Evolutionary conservation across 2,113 vertebrate species (phyloP).

Genomic region (Nycticorax nycticorax): DNA sequence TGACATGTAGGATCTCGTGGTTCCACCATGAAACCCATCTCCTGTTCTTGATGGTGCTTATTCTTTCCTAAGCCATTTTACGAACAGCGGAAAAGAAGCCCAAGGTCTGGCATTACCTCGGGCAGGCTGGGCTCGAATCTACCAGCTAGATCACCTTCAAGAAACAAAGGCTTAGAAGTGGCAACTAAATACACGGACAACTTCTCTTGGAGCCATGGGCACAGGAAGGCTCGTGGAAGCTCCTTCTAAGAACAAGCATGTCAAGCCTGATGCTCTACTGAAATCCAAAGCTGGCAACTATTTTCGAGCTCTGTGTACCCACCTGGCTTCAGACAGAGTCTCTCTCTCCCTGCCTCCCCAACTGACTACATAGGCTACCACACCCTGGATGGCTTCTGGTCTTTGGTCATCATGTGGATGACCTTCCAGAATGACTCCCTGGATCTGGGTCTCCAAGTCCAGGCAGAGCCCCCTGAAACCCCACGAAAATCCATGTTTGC

Average conservation of each 20-base stretch:
- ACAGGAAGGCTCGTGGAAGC: background rate
- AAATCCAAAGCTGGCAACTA: background rate
- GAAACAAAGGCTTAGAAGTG: background rate
- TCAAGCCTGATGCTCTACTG: background rate
- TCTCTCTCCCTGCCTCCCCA: no score
- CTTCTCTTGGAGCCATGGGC: background rate
- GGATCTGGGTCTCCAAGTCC: background rate
- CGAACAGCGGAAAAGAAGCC: background rate
- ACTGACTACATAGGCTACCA: background rate
- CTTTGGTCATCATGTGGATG: background rate
- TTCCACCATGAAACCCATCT: background rate
- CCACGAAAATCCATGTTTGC: background rate
- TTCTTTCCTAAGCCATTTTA: background rate
- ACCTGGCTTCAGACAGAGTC: background rate
- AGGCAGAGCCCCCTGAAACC: background rate
- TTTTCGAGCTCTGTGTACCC: background rate
- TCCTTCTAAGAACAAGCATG: background rate
- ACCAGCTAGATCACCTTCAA: background rate
- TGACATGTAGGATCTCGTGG: rapidly evolving
- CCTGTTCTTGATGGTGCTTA: background rate
- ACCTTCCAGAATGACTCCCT: background rate
- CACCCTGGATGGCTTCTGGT: background rate
- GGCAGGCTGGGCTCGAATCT: background rate
- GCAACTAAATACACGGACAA: background rate
- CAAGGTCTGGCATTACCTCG: background rate